Percentiles rank a stretch among this genome's conserved stretches.
Conservation (phyloP, 2,888 invertebrate genomes). For the Dyspetes luteomarginatus region DNA sequence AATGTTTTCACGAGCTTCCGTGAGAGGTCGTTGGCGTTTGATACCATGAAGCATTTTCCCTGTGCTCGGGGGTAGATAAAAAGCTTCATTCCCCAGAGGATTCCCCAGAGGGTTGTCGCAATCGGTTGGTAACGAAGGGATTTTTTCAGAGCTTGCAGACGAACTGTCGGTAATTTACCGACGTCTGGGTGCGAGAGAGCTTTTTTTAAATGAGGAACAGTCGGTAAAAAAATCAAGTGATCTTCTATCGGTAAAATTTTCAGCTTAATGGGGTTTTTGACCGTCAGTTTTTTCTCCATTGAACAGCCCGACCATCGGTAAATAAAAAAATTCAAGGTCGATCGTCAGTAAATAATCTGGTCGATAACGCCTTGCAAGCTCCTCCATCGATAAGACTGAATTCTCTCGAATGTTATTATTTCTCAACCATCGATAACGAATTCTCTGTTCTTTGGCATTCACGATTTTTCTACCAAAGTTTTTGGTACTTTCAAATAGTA, state of each 20-base stretch:
- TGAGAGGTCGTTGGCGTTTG: conserved; percentile 25
- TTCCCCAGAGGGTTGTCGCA: not conserved
- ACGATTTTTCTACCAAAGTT: conserved; percentile 12
- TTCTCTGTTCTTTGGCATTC: not conserved
- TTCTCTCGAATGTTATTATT: not conserved
- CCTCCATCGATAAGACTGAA: not conserved
- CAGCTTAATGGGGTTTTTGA: no score
- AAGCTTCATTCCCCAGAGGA: not conserved
- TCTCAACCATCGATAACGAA: not conserved
- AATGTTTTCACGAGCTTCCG: conserved; percentile 9
- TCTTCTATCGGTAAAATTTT: not conserved
- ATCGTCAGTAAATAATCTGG: conserved; percentile 16
- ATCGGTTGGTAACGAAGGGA: not conserved
- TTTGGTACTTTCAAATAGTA: not conserved
- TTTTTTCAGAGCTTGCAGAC: not conserved
- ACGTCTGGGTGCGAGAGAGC: not conserved
- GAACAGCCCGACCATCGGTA: no score
- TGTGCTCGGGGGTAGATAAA: not conserved
- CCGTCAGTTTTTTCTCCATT: no score
- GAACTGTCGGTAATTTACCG: conserved; percentile 4
- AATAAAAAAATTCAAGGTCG: no score
- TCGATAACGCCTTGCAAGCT: not conserved
- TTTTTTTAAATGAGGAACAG: not conserved
- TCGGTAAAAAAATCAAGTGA: no score
- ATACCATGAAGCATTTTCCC: not conserved